Conservation (phyloP, 2,113 vertebrate genomes). For the Elachura formosa region DNA sequence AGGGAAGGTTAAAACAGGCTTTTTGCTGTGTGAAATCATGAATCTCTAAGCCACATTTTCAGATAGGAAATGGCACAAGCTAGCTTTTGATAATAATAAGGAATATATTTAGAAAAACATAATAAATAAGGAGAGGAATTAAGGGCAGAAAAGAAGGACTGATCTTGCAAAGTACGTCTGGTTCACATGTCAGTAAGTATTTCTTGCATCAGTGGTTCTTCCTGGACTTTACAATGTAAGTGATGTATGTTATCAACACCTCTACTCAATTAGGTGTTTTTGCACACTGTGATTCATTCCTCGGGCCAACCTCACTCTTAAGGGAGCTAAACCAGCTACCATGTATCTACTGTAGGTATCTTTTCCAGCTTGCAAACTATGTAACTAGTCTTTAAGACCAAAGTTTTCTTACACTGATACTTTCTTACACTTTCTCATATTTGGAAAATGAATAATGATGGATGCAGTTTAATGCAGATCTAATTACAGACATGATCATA, state of each 20-base stretch:
- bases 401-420: background rate
- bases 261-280: background rate
- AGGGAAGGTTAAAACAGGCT: background rate
- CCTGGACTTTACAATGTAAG: background rate
- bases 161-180: background rate
- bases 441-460: background rate
- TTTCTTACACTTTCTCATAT: background rate
- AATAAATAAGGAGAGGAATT: background rate
- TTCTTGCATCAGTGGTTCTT: background rate
- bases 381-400: background rate
- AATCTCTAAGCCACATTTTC: background rate
- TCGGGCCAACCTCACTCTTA: background rate
- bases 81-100: background rate
- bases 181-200: background rate
- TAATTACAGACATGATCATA: background rate
- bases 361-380: background rate
- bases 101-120: background rate
- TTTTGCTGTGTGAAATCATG: background rate
- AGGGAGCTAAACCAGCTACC: background rate
- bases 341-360: background rate
- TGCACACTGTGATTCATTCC: background rate
- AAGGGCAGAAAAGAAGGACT: background rate
- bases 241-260: background rate
- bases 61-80: background rate
- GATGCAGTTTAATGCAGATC: background rate